Evolutionary conservation across 2,888 invertebrate genomes (phyloP).

Genomic region (Galerucella nymphaeae): DNA sequence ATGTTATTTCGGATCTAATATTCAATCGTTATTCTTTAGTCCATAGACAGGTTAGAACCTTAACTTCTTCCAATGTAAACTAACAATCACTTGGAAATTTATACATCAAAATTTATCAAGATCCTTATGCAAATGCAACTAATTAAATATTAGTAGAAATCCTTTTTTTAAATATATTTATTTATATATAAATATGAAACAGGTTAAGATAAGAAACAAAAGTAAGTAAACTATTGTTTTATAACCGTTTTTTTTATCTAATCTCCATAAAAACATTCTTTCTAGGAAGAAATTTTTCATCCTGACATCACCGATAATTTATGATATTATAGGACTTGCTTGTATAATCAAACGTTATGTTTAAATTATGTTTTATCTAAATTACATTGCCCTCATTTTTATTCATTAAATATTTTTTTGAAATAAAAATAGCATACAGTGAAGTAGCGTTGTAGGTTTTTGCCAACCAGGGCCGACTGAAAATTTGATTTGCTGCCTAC

Average conservation of each 20-base stretch:
- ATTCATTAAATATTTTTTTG: not conserved
- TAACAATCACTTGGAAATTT: no score
- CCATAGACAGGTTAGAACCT: no score
- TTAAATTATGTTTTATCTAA: not conserved
- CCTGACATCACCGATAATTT: not conserved
- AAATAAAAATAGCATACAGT: not conserved
- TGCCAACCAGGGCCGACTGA: no score
- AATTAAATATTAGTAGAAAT: not conserved
- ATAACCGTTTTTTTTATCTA: slow-evolving; percentile 5
- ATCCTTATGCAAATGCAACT: no score
- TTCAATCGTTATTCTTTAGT: no score
- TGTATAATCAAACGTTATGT: no score
- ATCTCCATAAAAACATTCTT: slow-evolving; percentile 12
- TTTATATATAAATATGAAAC: not conserved
- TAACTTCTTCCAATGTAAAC: no score
- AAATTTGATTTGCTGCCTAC: no score
- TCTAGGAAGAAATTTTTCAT: slow-evolving; percentile 4
- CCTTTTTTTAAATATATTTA: not conserved
- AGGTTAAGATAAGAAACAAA: no score
- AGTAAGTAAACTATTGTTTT: not conserved
- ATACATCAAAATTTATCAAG: no score
- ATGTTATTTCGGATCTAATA: no score
- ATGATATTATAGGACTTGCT: not conserved
- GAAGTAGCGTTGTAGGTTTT: no score
- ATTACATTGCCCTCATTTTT: not conserved